phyloP scores from a whole-genome alignment of 1,140 invertebrate genomes.

The Dryas iulia region DNA sequence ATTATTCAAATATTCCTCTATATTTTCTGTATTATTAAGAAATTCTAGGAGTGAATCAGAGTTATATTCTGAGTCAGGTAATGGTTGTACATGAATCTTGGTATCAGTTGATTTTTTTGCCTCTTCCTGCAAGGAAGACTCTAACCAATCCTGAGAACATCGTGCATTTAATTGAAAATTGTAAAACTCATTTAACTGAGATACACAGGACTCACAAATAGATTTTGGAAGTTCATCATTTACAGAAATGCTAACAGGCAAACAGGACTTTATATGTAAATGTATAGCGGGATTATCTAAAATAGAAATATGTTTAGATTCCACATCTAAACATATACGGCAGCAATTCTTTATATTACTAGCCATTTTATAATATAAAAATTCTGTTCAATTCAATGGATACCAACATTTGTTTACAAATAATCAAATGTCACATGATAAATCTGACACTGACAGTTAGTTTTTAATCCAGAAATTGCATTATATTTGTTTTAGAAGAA shows the following conservation, averaged over 20 bases:
- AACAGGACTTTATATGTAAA: conserved; percentile 66
- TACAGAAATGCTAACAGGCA: conserved; percentile 46
- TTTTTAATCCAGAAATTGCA: not conserved
- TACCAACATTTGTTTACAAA: not conserved
- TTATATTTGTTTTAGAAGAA: too few relatives aligned
- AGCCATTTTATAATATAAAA: conserved; percentile 42
- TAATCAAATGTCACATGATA: not conserved
- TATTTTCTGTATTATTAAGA: conserved; percentile 71
- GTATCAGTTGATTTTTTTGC: conserved; percentile 51
- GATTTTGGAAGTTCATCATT: conserved; percentile 59
- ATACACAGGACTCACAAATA: conserved; percentile 59
- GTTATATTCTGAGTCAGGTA: conserved; percentile 73
- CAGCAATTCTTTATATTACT: conserved; percentile 56
- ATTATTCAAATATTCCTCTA: conserved; percentile 72
- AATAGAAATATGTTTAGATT: conserved; percentile 59
- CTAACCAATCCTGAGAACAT: conserved; percentile 71
- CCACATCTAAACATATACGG: conserved; percentile 62
- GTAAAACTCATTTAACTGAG: conserved; percentile 66
- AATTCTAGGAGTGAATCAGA: conserved; percentile 73
- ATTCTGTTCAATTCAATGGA: not conserved
- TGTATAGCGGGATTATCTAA: conserved; percentile 55
- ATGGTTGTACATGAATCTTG: conserved; percentile 59
- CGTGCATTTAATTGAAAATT: conserved; percentile 70
- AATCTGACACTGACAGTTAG: not conserved
- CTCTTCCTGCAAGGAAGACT: conserved; percentile 56